These are phyloP conservation scores for Gordius sp. DNA, from an alignment of 2,888 invertebrate genomes.

Conservation along the genomic window DNA sequence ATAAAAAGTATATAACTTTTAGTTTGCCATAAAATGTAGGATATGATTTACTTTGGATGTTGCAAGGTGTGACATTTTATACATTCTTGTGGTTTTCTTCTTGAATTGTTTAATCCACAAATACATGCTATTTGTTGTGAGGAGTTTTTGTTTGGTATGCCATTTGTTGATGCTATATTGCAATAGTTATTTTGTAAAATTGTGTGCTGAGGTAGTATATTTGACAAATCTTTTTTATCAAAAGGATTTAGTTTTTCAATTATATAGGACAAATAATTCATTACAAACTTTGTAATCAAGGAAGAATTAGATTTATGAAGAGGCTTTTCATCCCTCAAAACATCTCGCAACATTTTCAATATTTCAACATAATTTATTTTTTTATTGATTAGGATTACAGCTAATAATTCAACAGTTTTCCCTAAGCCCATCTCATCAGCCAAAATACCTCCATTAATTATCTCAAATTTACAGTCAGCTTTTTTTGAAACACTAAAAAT, in stretches of 20 bases:
- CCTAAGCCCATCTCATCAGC: slow-evolving; percentile 58
- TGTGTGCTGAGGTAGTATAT: neutral
- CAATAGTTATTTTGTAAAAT: no score
- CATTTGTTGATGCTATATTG: no score
- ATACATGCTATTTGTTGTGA: neutral
- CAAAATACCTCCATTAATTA: slow-evolving; percentile 41
- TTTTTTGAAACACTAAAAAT: no score
- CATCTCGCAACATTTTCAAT: no score
- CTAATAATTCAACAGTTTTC: slow-evolving; percentile 48
- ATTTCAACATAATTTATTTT: slow-evolving; percentile 22
- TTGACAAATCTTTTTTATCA: neutral
- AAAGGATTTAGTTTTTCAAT: no score
- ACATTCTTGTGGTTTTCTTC: neutral
- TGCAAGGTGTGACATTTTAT: neutral
- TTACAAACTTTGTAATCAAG: no score
- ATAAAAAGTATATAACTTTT: neutral
- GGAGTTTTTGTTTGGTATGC: no score
- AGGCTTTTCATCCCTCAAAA: no score
- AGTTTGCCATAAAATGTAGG: neutral
- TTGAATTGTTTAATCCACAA: slow-evolving; percentile 10
- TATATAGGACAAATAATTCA: no score
- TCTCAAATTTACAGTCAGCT: no score
- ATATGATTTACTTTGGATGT: neutral
- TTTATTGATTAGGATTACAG: slow-evolving; percentile 38
- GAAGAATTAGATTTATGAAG: no score